phyloP scores from a whole-genome alignment of 2,797 vertebrate genomes.

The Helicolenus hilgendorfi region DNA sequence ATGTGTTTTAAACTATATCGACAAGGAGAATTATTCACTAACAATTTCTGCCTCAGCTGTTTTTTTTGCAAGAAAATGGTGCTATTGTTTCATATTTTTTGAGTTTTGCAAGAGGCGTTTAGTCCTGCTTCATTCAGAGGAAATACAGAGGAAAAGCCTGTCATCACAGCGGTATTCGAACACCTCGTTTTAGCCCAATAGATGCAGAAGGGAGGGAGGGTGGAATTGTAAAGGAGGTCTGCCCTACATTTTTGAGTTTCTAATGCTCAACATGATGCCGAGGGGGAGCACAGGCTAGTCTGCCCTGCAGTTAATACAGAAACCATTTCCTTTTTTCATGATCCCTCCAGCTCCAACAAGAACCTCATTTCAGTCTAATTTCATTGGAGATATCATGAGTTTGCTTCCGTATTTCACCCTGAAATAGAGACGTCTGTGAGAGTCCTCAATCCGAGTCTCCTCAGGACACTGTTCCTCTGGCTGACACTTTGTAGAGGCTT shows the following conservation, averaged over 20 bases:
- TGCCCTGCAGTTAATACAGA: conserved; percentile 49
- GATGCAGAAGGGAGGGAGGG: conserved; percentile 46
- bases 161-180: conserved; percentile 55
- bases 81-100: conserved; percentile 18
- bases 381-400: conserved; percentile 6
- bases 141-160: conserved; percentile 24
- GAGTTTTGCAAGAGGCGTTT: conserved; percentile 14
- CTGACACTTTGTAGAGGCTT: conserved; percentile 36
- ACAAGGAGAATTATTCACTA: conserved; percentile 32
- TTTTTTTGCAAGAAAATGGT: conserved; percentile 1
- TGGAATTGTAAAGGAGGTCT: conserved; percentile 68
- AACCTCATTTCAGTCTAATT: conserved; percentile 46
- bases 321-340: conserved; percentile 45
- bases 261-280: conserved; percentile 61
- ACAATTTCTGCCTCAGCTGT: conserved; percentile 1
- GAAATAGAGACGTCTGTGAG: conserved; percentile 18
- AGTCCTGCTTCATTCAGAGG: conserved; percentile 10
- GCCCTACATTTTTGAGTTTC: conserved; percentile 81
- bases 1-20: conserved; percentile 23
- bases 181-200: conserved; percentile 66
- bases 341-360: conserved; percentile 24
- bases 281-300: conserved; percentile 45
- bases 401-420: conserved; percentile 3
- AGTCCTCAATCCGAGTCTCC: conserved; percentile 45
- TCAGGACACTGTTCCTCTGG: conserved; percentile 12